phyloP scores from a whole-genome alignment of 1,140 invertebrate species.

The Brachionus plicatilis region DNA sequence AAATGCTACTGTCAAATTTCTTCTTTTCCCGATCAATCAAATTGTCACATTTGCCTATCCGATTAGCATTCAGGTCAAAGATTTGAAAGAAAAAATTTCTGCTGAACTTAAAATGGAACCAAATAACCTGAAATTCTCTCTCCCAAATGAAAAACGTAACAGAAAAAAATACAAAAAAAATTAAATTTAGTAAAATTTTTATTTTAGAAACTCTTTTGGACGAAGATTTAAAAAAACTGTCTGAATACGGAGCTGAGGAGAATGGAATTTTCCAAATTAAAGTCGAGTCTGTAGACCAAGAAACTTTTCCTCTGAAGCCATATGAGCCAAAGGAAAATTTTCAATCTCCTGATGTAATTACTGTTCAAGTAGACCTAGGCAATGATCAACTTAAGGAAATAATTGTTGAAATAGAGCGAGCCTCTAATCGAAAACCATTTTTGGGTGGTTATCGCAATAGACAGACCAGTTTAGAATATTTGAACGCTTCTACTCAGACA shows the following conservation, averaged over 20 bases:
- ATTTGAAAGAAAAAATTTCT: constrained; percentile 52
- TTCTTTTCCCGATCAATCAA: constrained; percentile 53
- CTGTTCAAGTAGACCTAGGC: constrained; percentile 46
- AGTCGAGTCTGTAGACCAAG: constrained; percentile 53
- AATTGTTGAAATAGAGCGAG: constrained; percentile 54
- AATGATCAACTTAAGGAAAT: constrained; percentile 49
- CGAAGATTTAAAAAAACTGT: constrained; percentile 46
- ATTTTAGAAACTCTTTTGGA: constrained; percentile 46
- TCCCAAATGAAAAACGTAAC: neutral
- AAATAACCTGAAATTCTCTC: constrained; percentile 48
- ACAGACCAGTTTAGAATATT: constrained; percentile 48
- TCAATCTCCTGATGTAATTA: constrained; percentile 55
- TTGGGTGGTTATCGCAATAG: constrained; percentile 55
- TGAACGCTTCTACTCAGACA: constrained; percentile 55
- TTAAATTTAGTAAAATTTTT: too few species aligned
- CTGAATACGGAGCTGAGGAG: constrained; percentile 53
- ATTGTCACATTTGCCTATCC: constrained; percentile 52
- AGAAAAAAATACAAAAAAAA: neutral
- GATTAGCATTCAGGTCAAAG: constrained; percentile 48
- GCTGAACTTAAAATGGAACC: constrained; percentile 52
- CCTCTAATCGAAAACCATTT: constrained; percentile 51
- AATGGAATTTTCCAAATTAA: constrained; percentile 56
- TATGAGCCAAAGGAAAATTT: constrained; percentile 50
- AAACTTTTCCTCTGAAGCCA: constrained; percentile 51
- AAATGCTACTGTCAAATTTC: constrained; percentile 50